phyloP scores from a whole-genome alignment of 2,113 vertebrate genomes.

The Gadus chalcogrammus region DNA sequence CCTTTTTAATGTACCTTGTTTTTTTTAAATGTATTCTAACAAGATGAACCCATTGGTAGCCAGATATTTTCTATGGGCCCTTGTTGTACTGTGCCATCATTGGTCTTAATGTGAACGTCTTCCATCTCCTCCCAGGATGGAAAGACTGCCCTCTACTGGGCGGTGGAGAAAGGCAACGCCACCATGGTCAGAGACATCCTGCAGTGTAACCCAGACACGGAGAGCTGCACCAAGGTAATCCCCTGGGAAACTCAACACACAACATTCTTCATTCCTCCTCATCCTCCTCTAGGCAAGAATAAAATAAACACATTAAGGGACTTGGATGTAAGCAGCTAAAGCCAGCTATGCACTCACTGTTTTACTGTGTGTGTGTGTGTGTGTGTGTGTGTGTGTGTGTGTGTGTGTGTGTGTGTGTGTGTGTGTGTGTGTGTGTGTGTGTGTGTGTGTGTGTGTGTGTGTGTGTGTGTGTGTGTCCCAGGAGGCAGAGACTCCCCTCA shows the following conservation, averaged over 20 bases:
- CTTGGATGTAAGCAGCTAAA: no score
- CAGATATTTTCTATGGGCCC: no score
- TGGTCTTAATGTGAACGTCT: neutral
- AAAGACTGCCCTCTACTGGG: slow-evolving; percentile 97
- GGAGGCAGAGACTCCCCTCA: slow-evolving; percentile 87
- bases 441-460: neutral
- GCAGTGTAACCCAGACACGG: slow-evolving; percentile 96
- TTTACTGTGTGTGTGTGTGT: neutral
- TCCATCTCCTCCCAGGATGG: slow-evolving; percentile 79
- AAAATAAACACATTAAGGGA: no score
- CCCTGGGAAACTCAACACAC: neutral
- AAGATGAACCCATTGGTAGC: no score
- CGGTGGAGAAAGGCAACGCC: slow-evolving; percentile 94
- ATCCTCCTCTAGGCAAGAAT: no score
- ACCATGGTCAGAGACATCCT: slow-evolving; percentile 97
- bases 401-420: neutral
- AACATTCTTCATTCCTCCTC: neutral
- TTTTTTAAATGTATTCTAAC: no score
- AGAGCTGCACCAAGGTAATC: slow-evolving; percentile 91
- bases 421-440: neutral
- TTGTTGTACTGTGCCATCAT: neutral
- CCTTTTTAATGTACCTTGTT: no score
- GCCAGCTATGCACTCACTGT: no score
- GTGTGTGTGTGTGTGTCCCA: slow-evolving; percentile 37
- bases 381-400: no score